Evolutionary conservation across 2,888 invertebrate genomes (phyloP), one percentile per base, ranked within the genome.

Genomic region (Chaetogeoica ovagalla): DNA sequence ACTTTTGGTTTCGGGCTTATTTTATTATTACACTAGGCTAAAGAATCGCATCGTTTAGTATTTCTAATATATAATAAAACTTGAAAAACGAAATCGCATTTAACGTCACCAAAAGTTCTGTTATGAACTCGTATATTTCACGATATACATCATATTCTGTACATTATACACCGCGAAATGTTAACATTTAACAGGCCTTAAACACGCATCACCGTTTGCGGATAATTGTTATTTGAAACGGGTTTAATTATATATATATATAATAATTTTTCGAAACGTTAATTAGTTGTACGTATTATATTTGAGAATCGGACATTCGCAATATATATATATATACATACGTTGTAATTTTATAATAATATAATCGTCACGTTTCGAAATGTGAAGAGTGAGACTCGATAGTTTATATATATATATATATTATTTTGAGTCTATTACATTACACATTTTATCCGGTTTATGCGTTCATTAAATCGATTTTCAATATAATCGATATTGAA

Each of bases 151-250:
- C 30, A 37, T 15, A 13, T 2, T 65, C 39, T 23, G 15, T 30
- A 30, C 4, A 30, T 30, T 48, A 48, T 21, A 59, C 13, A 48
- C 8, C 11, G 37, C 23, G 43, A 48, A 48, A 4, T 62, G 48
- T 73, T 73, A 9, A 43, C 30, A 30, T 30, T 30, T 37, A 37
- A 73, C 63, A 37, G 30, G 30, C 52, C n/a, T 52, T n/a, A 30
- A 73, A 62, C 52, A 63, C 21, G 73, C 62, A 37, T 72, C 30
- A 30, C 30, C 15, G 23, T 48, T 0, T 62, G 30, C 30, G 4
- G n/a, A 52, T 63, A 37, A 52, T 73, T 37, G n/a, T 62, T 73
- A 62, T 52, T 62, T 43, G 19, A 73, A 63, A 52, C 30, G n/a
- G 15, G n/a, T 30, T 9, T 57, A 73, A 48, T 30, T 60, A 13